Evolutionary conservation across 2,888 invertebrate genomes (phyloP).

Genomic region (Drosophila infuscata): DNA sequence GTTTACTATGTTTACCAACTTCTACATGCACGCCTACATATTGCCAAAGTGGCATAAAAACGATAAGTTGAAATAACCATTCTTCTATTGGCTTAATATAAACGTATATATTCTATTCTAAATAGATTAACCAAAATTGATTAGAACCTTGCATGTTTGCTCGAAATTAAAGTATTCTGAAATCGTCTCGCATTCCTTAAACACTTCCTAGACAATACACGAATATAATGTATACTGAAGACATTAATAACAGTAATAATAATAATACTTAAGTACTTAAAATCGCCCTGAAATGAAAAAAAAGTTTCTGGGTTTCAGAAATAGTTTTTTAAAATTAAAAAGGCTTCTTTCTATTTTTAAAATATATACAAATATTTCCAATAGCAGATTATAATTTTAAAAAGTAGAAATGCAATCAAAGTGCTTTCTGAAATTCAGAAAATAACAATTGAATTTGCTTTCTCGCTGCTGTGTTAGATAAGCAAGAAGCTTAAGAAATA

Average conservation of each 20-base stretch:
- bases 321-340: background rate
- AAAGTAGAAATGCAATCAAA: background rate
- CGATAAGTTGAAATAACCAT: background rate
- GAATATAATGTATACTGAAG: too few relatives aligned
- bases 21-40: constrained; percentile 41
- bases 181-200: too few relatives aligned
- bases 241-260: too few relatives aligned
- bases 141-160: background rate
- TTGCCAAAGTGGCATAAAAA: background rate
- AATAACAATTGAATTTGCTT: background rate
- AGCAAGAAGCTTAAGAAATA: too few relatives aligned
- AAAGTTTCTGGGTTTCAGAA: too few relatives aligned
- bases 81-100: background rate
- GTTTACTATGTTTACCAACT: constrained; percentile 56
- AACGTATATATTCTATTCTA: background rate
- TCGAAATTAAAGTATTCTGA: too few relatives aligned
- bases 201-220: too few relatives aligned
- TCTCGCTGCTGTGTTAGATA: background rate
- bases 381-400: background rate
- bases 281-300: too few relatives aligned
- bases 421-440: background rate
- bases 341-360: background rate
- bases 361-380: background rate
- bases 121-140: background rate
- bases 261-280: too few relatives aligned